phyloP scores from a whole-genome alignment of 2,113 vertebrate species.

The Aramus guarauna region DNA sequence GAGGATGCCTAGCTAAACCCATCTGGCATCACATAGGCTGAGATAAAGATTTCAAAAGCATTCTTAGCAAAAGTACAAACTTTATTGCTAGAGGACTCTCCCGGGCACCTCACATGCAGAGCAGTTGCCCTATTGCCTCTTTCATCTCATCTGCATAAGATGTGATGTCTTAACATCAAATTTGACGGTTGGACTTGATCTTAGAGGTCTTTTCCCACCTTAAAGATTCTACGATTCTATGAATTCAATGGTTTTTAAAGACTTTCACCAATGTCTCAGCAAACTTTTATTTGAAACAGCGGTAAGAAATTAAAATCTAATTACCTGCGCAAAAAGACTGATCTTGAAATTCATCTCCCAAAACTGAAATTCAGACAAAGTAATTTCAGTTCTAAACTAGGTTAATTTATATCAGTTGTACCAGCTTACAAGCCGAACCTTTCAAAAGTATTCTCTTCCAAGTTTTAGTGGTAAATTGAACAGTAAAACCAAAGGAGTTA shows the following conservation, averaged over 20 bases:
- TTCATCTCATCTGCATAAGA: not conserved
- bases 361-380: not conserved
- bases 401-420: not conserved
- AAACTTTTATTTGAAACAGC: not conserved
- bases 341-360: not conserved
- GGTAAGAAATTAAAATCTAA: not conserved
- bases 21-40: not conserved
- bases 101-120: not conserved
- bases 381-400: not conserved
- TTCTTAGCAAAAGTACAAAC: not conserved
- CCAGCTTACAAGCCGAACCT: not conserved
- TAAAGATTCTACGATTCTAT: no score
- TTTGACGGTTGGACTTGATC: no score
- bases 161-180: not conserved
- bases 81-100: not conserved
- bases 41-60: not conserved
- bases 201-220: no score
- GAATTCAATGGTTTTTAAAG: not conserved
- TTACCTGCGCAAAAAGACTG: not conserved
- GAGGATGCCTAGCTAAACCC: not conserved
- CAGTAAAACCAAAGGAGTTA: not conserved
- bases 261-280: not conserved
- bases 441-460: not conserved
- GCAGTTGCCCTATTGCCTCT: not conserved
- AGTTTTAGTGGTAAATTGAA: not conserved